Evolutionary conservation across 2,888 invertebrate genomes (phyloP), one percentile per base, ranked within the genome.

Genomic region (Callyntrura guangdongensis): DNA sequence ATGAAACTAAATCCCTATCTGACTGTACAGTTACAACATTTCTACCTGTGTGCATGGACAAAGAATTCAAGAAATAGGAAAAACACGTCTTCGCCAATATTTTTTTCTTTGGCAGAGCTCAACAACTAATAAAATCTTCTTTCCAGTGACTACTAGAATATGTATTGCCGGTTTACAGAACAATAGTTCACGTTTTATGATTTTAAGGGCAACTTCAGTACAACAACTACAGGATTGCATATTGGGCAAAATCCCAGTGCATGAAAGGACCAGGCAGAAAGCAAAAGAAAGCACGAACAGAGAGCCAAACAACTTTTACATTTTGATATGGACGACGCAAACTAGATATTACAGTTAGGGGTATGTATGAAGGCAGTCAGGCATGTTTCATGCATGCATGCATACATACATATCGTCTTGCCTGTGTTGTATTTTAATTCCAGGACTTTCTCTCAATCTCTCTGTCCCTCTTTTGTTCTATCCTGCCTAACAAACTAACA

Each of bases 321-420:
- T 17, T 36, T 56, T 47, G 86, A 61, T 4, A 36, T 74, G 72
- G 85, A 89, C 49, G 56, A 69, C 79, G 61, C n/a, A 61, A 69
- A 45, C 45, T 45, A 36, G 3, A 36, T 36, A 69, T 69, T 69
- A 69, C 17, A 36, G 59, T 83, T n/a, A 53, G n/a, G 53, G 25
- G 36, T 67, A 79, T 25, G 69, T 85, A 86, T 90, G 64, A 90
- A 81, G 69, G 85, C 90, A 90, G 36, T 85, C 85, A 90, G 61
- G 79, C 90, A 81, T 89, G 74, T 53, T 83, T 90, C 82, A 83
- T 89, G 69, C 90, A 85, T 90, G 85, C 77, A 86, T 86, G 89
- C 84, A 77, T 84, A 59, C 88, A 88, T 47, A 53, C 64, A 59
- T 27, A n/a, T 74, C 89, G 77, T 77, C 83, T 17, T 69, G 45